A percentile compares a stretch with the other conserved stretches of the same genome.
These are phyloP conservation scores for Pseudomugil tenellus DNA, from an alignment of 2,797 vertebrate genomes.

Conservation along the genomic window DNA sequence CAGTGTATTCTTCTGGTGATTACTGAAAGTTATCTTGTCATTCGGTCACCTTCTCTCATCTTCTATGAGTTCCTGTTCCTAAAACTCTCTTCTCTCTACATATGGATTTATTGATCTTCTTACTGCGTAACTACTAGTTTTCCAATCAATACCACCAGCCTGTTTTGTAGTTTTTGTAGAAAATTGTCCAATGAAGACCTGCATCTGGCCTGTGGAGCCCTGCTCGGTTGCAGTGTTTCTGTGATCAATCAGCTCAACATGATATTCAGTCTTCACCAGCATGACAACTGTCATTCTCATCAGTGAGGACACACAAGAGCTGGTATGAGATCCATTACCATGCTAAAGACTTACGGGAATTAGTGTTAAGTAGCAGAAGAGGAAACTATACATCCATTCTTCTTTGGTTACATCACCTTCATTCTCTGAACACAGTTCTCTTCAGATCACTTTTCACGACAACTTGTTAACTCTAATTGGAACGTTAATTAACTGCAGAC, in stretches of 20 bases:
- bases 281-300: constrained; percentile 36
- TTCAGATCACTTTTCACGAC: neutral
- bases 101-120: constrained; percentile 58
- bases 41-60: constrained; percentile 11
- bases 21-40: constrained; percentile 29
- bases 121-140: constrained; percentile 32
- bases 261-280: constrained; percentile 14
- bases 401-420: neutral
- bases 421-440: neutral
- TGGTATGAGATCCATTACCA: constrained; percentile 7
- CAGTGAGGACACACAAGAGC: constrained; percentile 18
- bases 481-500: neutral
- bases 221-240: constrained; percentile 43
- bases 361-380: constrained; percentile 26
- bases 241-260: constrained; percentile 60
- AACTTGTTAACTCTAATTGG: neutral
- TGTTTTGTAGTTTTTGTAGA: constrained; percentile 51
- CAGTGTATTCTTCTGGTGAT: constrained; percentile 21
- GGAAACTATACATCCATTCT: constrained; percentile 16
- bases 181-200: constrained; percentile 48
- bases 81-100: constrained; percentile 33
- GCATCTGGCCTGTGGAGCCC: constrained; percentile 40
- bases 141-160: constrained; percentile 40
- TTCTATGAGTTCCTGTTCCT: constrained; percentile 23
- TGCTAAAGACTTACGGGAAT: constrained; percentile 22